phyloP scores from a whole-genome alignment of 2,113 vertebrate genomes.

The Xenus cinereus region DNA sequence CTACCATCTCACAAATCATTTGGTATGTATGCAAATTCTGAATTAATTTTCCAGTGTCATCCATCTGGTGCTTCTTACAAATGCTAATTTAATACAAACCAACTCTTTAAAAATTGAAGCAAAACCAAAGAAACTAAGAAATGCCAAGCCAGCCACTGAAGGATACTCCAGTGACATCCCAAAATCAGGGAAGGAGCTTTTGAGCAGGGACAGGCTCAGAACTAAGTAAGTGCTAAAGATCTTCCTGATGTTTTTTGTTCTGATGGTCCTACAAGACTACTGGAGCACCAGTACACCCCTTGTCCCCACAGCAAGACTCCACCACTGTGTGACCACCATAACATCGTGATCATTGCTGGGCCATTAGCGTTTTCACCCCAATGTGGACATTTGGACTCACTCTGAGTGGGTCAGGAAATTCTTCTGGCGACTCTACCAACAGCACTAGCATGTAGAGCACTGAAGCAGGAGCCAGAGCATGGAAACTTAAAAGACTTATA shows the following conservation, averaged over 20 bases:
- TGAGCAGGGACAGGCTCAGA: background rate
- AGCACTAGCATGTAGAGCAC: background rate
- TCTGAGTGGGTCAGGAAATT: background rate
- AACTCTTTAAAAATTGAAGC: background rate
- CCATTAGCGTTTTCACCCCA: background rate
- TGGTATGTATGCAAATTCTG: background rate
- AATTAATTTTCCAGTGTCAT: background rate
- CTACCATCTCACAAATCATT: background rate
- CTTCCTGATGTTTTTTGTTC: background rate
- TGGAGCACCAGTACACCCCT: background rate
- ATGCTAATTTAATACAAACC: background rate
- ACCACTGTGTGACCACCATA: background rate
- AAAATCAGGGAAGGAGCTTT: background rate
- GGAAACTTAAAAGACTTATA: background rate
- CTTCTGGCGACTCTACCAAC: background rate
- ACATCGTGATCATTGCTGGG: background rate
- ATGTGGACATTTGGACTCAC: background rate
- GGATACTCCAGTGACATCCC: background rate
- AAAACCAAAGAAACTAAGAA: conserved; percentile 5
- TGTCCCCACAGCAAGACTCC: background rate
- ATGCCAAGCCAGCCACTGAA: background rate
- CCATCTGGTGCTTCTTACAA: background rate
- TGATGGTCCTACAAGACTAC: background rate
- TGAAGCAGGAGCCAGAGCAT: background rate
- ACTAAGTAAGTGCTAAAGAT: background rate